phyloP scores from a whole-genome alignment of 2,888 invertebrate species.

The Scaptomyza polygonia region DNA sequence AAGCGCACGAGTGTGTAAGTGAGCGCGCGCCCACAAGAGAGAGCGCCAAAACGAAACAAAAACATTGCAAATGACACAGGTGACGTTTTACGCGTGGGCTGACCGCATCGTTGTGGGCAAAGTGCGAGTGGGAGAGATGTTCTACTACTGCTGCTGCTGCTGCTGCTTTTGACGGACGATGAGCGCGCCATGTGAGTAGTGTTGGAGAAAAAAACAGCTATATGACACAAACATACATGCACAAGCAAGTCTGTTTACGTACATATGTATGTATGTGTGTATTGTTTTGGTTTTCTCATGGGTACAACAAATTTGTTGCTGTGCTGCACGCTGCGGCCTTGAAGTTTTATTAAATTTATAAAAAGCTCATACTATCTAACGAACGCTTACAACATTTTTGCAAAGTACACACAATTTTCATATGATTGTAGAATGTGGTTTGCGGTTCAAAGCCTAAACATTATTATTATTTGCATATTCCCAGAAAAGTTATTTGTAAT shows the following conservation, averaged over 20 bases:
- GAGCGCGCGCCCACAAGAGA: conserved; percentile 7
- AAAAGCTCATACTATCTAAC: conserved; percentile 52
- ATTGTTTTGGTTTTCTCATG: conserved; percentile 67
- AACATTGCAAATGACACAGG: conserved; percentile 79
- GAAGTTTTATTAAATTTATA: conserved; percentile 78
- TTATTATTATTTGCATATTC: background rate
- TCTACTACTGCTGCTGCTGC: conserved; percentile 19
- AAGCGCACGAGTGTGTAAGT: conserved; percentile 3
- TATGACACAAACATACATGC: conserved; percentile 18
- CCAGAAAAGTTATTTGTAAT: background rate
- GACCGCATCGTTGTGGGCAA: conserved; percentile 28
- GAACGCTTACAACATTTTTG: conserved; percentile 22
- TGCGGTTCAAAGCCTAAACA: background rate
- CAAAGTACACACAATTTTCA: background rate
- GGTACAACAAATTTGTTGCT: conserved; percentile 58
- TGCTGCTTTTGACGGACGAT: conserved; percentile 44
- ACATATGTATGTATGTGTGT: conserved; percentile 30
- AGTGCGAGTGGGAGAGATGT: conserved; percentile 4
- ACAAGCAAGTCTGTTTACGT: conserved; percentile 12
- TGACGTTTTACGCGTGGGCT: conserved; percentile 69
- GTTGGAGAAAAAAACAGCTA: conserved; percentile 34
- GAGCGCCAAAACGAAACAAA: conserved; percentile 51
- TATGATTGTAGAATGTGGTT: background rate
- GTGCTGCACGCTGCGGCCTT: conserved; percentile 71
- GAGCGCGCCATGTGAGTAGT: conserved; percentile 52